phyloP scores from a whole-genome alignment of 1,140 invertebrate genomes.

The Heliothis virescens region DNA sequence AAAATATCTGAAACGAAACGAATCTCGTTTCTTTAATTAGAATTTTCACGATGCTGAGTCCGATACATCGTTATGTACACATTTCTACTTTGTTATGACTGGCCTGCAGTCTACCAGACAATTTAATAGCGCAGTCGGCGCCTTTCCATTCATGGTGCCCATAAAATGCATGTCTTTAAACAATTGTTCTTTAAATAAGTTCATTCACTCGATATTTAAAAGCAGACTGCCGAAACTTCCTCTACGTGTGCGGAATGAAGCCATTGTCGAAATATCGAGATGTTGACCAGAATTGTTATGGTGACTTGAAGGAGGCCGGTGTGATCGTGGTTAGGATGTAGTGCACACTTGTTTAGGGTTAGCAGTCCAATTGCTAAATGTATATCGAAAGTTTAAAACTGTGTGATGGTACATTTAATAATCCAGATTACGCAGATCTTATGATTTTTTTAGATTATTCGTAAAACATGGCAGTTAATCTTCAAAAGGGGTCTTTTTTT shows the following conservation, averaged over 20 bases:
- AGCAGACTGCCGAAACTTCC: slow-evolving; percentile 53
- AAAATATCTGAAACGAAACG: too few species aligned
- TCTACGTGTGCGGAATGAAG: slow-evolving; percentile 62
- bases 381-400: too few species aligned
- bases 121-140: slow-evolving; percentile 17
- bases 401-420: too few species aligned
- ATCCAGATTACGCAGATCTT: too few species aligned
- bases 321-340: not conserved
- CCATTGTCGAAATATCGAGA: slow-evolving; percentile 56
- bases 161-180: slow-evolving; percentile 27
- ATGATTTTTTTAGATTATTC: too few species aligned
- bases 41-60: not conserved
- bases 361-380: not conserved
- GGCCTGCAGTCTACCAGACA: slow-evolving; percentile 1
- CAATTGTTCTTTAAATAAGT: slow-evolving; percentile 39
- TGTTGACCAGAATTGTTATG: slow-evolving; percentile 46
- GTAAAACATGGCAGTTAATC: too few species aligned
- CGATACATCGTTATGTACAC: not conserved
- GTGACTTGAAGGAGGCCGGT: slow-evolving; percentile 39
- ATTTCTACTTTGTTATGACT: slow-evolving; percentile 11
- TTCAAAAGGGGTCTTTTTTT: too few species aligned
- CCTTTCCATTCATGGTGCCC: slow-evolving; percentile 6
- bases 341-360: slow-evolving; percentile 24
- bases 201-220: slow-evolving; percentile 40
- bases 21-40: not conserved